A percentile compares a stretch with the other conserved stretches of the same genome.
Conservation (phyloP, 2,888 invertebrate species). For the Apocheima hispidaria region DNA sequence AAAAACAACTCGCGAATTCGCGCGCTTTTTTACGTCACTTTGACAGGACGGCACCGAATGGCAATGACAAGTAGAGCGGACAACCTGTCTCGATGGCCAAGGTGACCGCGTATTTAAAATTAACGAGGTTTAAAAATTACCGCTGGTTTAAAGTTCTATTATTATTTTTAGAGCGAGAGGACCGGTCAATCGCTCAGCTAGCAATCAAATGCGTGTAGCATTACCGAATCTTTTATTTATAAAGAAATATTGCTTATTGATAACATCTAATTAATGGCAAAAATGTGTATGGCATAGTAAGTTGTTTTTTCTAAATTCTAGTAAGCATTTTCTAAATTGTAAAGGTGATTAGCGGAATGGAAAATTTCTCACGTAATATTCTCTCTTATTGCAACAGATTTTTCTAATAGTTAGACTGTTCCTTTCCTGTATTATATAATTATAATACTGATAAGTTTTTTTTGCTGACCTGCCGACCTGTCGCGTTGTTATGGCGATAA, state of each 20-base stretch:
- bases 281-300: not conserved
- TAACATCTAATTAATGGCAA: not conserved
- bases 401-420: constrained; percentile 10
- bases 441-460: constrained; percentile 4
- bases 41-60: constrained; percentile 63
- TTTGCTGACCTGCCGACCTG: constrained; percentile 36
- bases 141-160: constrained; percentile 32
- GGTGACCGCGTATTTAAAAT: constrained; percentile 63
- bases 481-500: constrained; percentile 17
- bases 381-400: constrained; percentile 42
- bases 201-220: constrained; percentile 47
- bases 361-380: constrained; percentile 31
- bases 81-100: constrained; percentile 67
- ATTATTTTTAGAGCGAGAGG: constrained; percentile 44
- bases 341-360: constrained; percentile 15
- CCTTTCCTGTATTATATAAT: constrained; percentile 23
- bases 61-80: constrained; percentile 67
- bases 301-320: not conserved
- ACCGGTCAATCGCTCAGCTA: constrained; percentile 46
- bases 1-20: constrained; percentile 54
- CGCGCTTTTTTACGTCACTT: constrained; percentile 80
- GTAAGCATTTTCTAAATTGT: constrained; percentile 17
- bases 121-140: constrained; percentile 44
- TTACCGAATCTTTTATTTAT: constrained; percentile 53
- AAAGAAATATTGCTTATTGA: constrained; percentile 39